Base-by-base conservation (phyloP, 2,888 invertebrate species). In the Zele albiditarsus region DNA sequence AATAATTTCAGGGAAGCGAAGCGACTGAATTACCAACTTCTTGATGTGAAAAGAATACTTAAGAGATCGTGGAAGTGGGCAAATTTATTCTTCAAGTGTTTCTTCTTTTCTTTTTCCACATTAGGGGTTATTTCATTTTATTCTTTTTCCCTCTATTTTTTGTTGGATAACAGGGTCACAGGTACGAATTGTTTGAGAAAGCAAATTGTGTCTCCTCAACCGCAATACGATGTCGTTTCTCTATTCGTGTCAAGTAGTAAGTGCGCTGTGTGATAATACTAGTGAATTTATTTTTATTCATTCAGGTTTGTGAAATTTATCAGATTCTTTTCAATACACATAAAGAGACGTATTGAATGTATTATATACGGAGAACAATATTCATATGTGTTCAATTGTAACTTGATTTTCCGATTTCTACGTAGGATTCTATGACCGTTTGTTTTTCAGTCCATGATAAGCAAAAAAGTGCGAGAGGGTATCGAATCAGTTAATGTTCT, bases 21-120 rank as follows among this genome's bases (percentile, higher is more conserved):
- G 33, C 28, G 20, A 20, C 42, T 27, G 20, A 4, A 23, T 53
- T 5, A 6, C 46, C 20, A 27, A 49, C 12, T 28, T 42, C 28
- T 49, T 28, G 27, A 67, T 67, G 49, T 27, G 27, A 25, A 27
- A 25, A 42, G 49, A 67, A 67, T 67, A 28, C 31, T 67, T 46
- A 28, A 67, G 27, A 31, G 20, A 5, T 33, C 46, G n/a, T 38
- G 57, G 53, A 53, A n/a, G 71, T 53, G 46, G 46, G 25, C n/a
- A 58, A 67, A 60, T 67, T 73, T 73, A 42, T 60, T 68, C 27
- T 4, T 16, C 5, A 66, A 2, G n/a, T 33, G 25, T 67, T 14
- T 74, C 46, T 28, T 70, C 12, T 23, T 67, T 49, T 49, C 23
- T 71, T 68, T 23, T 27, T 46, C 49, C 25, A 12, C 23, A 16